phyloP scores from a whole-genome alignment of 2,113 vertebrate species.

The Alectura lathami region DNA sequence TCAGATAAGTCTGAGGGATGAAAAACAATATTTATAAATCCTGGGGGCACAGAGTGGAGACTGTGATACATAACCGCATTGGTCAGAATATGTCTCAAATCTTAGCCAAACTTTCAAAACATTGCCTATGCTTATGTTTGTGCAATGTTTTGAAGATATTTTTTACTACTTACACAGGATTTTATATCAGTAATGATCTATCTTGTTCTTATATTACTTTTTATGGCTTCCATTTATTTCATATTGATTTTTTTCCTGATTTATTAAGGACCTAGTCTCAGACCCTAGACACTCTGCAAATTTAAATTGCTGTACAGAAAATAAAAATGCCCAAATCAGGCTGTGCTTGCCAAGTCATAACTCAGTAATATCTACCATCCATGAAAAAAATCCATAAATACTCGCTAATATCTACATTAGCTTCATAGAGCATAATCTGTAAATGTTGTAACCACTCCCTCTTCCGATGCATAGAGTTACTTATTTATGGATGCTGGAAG shows the following conservation, averaged over 20 bases:
- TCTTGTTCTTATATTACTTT: constrained; percentile 38
- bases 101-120: neutral
- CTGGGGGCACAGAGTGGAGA: neutral
- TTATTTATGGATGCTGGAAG: neutral
- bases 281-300: constrained; percentile 22
- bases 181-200: constrained; percentile 43
- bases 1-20: neutral
- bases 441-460: neutral
- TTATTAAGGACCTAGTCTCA: constrained; percentile 41
- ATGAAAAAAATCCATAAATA: constrained; percentile 58
- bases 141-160: neutral
- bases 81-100: neutral
- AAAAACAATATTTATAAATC: neutral
- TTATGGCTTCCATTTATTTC: constrained; percentile 37
- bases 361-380: constrained; percentile 41
- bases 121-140: neutral
- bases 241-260: constrained; percentile 48
- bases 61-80: neutral
- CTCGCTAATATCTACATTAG: constrained; percentile 26
- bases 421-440: neutral
- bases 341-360: constrained; percentile 44
- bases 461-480: neutral
- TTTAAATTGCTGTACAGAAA: constrained; percentile 42
- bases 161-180: constrained; percentile 1
- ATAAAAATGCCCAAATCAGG: constrained; percentile 61